Conservation (phyloP, 2,888 invertebrate species). For the Chrysolina haemoptera region DNA sequence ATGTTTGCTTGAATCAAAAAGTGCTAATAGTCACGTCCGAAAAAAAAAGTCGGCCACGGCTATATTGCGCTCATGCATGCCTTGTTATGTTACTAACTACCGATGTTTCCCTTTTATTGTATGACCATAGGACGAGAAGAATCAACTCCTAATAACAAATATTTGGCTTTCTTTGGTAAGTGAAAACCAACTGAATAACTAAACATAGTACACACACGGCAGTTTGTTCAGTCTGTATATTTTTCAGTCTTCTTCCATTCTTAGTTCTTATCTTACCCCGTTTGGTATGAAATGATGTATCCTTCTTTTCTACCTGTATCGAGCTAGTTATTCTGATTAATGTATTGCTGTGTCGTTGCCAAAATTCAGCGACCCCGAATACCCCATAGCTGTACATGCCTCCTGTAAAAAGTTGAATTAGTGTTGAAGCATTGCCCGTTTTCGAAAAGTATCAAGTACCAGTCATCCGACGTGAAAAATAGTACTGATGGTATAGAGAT, state of each 20-base stretch:
- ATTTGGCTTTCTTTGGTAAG: conserved; percentile 97
- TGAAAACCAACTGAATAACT: conserved; percentile 73
- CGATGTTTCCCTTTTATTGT: conserved; percentile 81
- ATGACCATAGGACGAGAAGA: conserved; percentile 93
- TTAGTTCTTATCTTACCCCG: conserved; percentile 56
- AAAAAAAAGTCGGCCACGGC: not conserved
- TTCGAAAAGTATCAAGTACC: conserved; percentile 46
- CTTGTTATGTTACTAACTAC: conserved; percentile 71
- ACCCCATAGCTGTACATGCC: conserved; percentile 56
- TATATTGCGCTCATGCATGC: conserved; percentile 65
- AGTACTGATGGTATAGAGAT: conserved; percentile 36
- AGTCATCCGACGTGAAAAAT: conserved; percentile 20
- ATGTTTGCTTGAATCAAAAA: conserved; percentile 20
- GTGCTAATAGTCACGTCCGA: conserved; percentile 6
- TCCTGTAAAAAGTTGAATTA: conserved; percentile 64
- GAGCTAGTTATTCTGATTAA: conserved; percentile 56
- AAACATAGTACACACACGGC: conserved; percentile 70
- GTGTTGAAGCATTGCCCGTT: conserved; percentile 61
- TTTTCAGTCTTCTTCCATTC: conserved; percentile 62
- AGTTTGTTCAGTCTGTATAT: conserved; percentile 62
- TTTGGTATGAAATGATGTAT: conserved; percentile 55
- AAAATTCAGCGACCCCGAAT: conserved; percentile 38
- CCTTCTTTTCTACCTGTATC: conserved; percentile 56
- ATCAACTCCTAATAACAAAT: conserved; percentile 95
- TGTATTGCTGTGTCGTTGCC: conserved; percentile 46